Evolutionary conservation across 2,888 invertebrate genomes (phyloP).

Genomic region (Drosophila rellima): DNA sequence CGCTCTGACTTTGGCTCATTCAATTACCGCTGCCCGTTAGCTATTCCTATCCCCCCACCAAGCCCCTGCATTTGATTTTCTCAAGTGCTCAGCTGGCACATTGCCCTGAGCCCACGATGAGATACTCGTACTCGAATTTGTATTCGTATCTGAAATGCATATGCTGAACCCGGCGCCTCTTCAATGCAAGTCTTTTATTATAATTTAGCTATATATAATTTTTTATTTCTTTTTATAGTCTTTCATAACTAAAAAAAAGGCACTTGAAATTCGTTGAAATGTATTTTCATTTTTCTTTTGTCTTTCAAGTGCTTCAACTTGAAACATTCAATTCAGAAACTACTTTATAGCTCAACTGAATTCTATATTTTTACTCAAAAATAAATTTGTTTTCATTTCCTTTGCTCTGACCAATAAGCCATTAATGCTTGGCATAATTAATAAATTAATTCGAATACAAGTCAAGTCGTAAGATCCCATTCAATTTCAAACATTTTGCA

Average conservation of each 20-base stretch:
- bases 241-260: conserved; percentile 6
- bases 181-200: conserved; percentile 60
- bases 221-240: conserved; percentile 1
- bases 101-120: conserved; percentile 60
- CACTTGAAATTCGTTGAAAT: conserved; percentile 46
- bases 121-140: conserved; percentile 14
- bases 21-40: conserved; percentile 74
- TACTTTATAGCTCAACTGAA: conserved; percentile 5
- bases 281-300: conserved; percentile 14
- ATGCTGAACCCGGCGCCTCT: conserved; percentile 34
- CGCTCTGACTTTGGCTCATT: conserved; percentile 66
- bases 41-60: conserved; percentile 41
- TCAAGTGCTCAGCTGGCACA: conserved; percentile 74
- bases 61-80: conserved; percentile 49
- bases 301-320: conserved; percentile 45
- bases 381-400: not conserved
- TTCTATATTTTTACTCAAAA: conserved; percentile 17
- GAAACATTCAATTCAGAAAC: conserved; percentile 37
- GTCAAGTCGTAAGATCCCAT: conserved; percentile 29
- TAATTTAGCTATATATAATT: conserved; percentile 42
- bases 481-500: conserved; percentile 22
- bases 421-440: conserved; percentile 41
- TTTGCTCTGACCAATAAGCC: not conserved
- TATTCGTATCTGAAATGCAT: conserved; percentile 23
- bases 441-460: conserved; percentile 27